Conservation (phyloP, 2,113 vertebrate genomes). For the Trichomycterus rosablanca region DNA sequence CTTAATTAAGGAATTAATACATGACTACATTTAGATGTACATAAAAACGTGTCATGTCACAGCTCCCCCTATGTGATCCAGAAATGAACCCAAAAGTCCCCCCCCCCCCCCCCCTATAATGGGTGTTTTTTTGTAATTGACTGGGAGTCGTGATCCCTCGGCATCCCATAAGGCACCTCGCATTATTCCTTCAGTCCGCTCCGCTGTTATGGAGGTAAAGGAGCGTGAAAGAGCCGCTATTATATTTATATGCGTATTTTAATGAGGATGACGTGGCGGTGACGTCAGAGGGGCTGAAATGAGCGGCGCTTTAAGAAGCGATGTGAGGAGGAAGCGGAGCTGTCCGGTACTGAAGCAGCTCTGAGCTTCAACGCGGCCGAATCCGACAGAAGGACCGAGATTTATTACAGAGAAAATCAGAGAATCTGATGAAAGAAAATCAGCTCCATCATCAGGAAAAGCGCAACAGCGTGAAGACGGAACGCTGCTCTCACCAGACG, state of each 20-base stretch:
- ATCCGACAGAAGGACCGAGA: not conserved
- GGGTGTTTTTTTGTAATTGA: too few relatives aligned
- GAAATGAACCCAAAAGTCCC: too few relatives aligned
- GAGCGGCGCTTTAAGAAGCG: conserved; percentile 74
- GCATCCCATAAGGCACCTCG: too few relatives aligned
- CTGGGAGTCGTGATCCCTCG: too few relatives aligned
- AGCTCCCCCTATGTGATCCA: too few relatives aligned
- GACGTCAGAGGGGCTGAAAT: conserved; percentile 72
- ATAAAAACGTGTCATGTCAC: too few relatives aligned
- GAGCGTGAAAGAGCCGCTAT: not conserved
- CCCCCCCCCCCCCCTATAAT: too few relatives aligned
- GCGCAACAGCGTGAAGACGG: not conserved
- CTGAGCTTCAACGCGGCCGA: not conserved
- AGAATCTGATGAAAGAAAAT: not conserved
- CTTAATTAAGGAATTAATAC: too few relatives aligned
- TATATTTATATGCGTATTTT: conserved; percentile 44
- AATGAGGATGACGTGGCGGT: conserved; percentile 60
- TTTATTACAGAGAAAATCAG: too few relatives aligned
- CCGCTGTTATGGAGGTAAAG: conserved; percentile 68
- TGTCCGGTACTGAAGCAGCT: conserved; percentile 34
- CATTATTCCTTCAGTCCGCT: conserved; percentile 48
- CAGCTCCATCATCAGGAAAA: not conserved
- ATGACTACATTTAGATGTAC: too few relatives aligned
- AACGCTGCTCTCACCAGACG: too few relatives aligned
- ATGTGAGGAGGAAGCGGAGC: conserved; percentile 31